Percentiles rank a stretch among this genome's conserved stretches.
phyloP scores from a whole-genome alignment of 1,140 invertebrate genomes.

The Pararge aegeria region DNA sequence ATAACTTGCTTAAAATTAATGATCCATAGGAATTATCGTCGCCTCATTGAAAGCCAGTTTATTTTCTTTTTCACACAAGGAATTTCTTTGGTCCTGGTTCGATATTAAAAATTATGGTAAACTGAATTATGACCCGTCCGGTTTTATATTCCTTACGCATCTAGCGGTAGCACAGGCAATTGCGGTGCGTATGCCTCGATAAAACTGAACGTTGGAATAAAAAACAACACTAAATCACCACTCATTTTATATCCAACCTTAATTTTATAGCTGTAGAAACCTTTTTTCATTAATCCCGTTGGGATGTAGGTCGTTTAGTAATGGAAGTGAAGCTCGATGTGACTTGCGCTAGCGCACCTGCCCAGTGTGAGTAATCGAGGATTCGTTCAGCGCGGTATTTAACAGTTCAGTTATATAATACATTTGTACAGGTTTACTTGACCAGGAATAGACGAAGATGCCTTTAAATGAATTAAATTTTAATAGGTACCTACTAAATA shows the following conservation, averaged over 20 bases:
- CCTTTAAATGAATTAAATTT: neutral
- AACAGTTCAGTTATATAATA: constrained; percentile 20
- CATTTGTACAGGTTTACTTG: constrained; percentile 1
- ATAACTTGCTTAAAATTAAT: too few relatives aligned
- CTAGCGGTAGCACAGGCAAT: constrained; percentile 46
- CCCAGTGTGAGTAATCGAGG: constrained; percentile 45
- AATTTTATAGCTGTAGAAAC: neutral
- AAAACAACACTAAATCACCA: neutral
- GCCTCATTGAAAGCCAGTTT: too few relatives aligned
- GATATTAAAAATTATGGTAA: neutral
- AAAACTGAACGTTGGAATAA: constrained; percentile 1
- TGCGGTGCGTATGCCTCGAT: constrained; percentile 39
- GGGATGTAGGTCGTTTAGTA: neutral
- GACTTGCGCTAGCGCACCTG: constrained; percentile 46
- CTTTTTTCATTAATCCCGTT: neutral
- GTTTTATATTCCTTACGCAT: constrained; percentile 60
- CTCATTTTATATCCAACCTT: neutral
- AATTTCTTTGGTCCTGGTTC: neutral
- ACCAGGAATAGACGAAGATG: neutral
- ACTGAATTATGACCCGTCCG: constrained; percentile 16
- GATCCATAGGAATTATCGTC: too few relatives aligned
- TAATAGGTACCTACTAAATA: too few relatives aligned
- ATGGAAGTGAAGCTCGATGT: constrained; percentile 20
- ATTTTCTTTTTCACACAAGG: neutral
- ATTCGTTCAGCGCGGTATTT: constrained; percentile 27